Percentiles rank a stretch among this genome's conserved stretches.
These are phyloP conservation scores for Stegodyphus mimosarum DNA, from an alignment of 1,140 invertebrate species.

Conservation along the genomic window DNA sequence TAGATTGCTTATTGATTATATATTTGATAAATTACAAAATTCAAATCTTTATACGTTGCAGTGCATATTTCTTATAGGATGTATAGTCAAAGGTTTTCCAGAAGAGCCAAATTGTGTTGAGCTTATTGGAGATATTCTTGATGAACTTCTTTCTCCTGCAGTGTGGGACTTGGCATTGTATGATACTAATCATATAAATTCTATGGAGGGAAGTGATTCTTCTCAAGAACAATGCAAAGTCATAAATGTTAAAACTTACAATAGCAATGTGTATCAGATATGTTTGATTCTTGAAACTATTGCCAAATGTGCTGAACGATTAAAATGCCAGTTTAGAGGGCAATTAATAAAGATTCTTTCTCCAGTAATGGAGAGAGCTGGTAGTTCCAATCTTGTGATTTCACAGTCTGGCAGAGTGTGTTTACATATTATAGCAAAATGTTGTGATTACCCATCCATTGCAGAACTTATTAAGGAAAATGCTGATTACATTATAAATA, in stretches of 20 bases:
- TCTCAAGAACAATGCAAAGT: not conserved
- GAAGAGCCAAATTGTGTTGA: not conserved
- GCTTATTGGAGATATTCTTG: conserved; percentile 23
- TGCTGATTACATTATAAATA: conserved; percentile 43
- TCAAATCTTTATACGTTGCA: conserved; percentile 21
- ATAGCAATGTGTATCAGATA: conserved; percentile 8
- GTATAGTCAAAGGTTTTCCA: conserved; percentile 16
- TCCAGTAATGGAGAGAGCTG: conserved; percentile 32
- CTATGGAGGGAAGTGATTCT: not conserved
- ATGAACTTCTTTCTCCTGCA: conserved; percentile 18
- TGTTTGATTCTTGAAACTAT: conserved; percentile 35
- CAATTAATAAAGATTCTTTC: conserved; percentile 25
- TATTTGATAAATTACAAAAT: conserved; percentile 21
- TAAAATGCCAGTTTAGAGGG: conserved; percentile 1
- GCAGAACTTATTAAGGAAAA: conserved; percentile 26
- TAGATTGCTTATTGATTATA: conserved; percentile 28
- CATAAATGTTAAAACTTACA: not conserved
- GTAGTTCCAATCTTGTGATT: conserved; percentile 14
- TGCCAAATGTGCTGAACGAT: conserved; percentile 21
- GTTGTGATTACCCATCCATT: conserved; percentile 23
- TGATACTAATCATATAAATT: not conserved
- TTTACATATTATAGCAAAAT: conserved; percentile 17
- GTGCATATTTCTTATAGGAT: conserved; percentile 30
- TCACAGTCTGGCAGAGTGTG: conserved; percentile 17
- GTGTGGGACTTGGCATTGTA: not conserved